Conservation (phyloP, 2,888 invertebrate genomes). For the Calliphora vomitoria region DNA sequence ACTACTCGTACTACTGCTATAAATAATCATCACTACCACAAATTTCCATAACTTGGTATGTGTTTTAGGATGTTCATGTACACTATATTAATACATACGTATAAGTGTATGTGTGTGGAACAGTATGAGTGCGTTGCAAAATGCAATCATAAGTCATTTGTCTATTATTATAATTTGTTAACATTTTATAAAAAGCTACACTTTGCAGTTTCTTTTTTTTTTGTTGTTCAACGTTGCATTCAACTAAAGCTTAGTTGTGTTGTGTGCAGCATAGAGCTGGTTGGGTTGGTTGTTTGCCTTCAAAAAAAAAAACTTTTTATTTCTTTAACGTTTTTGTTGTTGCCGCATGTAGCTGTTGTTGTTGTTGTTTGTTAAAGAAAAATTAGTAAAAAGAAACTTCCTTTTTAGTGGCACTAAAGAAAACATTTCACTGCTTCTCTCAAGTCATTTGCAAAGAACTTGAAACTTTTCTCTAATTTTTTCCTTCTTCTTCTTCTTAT, state of each 20-base stretch:
- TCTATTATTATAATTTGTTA: constrained; percentile 74
- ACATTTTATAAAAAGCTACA: constrained; percentile 69
- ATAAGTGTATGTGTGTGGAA: too few relatives aligned
- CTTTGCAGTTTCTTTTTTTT: constrained; percentile 32
- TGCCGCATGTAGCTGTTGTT: not conserved
- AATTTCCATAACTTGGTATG: not conserved
- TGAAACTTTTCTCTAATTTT: constrained; percentile 63
- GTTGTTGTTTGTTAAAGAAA: constrained; percentile 48
- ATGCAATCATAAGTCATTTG: constrained; percentile 75
- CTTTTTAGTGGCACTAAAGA: constrained; percentile 67
- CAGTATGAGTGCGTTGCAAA: constrained; percentile 49
- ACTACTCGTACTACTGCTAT: constrained; percentile 22
- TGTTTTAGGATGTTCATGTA: not conserved
- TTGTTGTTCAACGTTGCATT: not conserved
- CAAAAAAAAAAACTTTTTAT: constrained; percentile 34
- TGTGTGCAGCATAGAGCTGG: constrained; percentile 2
- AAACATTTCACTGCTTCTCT: constrained; percentile 66
- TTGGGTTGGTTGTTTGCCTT: constrained; percentile 37
- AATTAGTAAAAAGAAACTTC: constrained; percentile 58
- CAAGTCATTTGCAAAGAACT: constrained; percentile 74
- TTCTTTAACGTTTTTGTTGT: constrained; percentile 15
- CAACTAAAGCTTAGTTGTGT: constrained; percentile 47
- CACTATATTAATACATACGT: not conserved
- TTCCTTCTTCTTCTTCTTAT: constrained; percentile 8
- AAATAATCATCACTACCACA: constrained; percentile 53